Evolutionary conservation across 2,797 vertebrate species (phyloP), one percentile per base, ranked within the genome.

Genomic region (Stomatorhinus walkeri): DNA sequence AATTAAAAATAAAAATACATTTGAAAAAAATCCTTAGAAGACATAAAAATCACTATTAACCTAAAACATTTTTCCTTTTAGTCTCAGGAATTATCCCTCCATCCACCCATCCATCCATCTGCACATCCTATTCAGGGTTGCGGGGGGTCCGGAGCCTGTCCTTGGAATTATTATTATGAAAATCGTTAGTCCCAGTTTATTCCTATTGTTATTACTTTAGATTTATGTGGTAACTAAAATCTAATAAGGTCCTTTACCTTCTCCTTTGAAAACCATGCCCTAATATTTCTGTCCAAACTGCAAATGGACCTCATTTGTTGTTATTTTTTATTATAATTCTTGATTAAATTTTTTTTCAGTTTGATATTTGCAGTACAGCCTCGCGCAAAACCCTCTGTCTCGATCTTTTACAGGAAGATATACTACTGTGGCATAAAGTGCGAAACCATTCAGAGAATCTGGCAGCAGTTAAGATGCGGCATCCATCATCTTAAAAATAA

Each of bases 401-500:
- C 54, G 86, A 84, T 83, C 88, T 88, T 91, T 88, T 64, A 91
- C 51, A 61, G 9, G 43, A 88, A 90, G 81, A 90, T 87, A 61
- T 88, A 89, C 88, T 84, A 24, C 59, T 40, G 68, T 85, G 51
- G 72, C 76, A 88, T 16, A 79, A 51, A 51, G 32, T 12, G 49
- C 87, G 89, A 54, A 68, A 7, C 87, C 12, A 61, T 86, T 89
- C 81, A 43, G 89, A 90, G 89, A 92, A 90, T 72, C 76, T 87
- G 89, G 64, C 85, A 49, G 90, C 76, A 52, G 72, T 87, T 59
- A 36, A 88, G 85, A 68, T 24, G 79, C 5, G 59, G 56, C 64
- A 64, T 90, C 91, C 90, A 87, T 91, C 90, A 90, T 85, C 88
- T 91, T 92, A 91, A 92, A 93, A 92, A 93, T 92, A 91, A 91